Base-by-base conservation (phyloP, 2,888 invertebrate species). In the Heliconius aoede region DNA sequence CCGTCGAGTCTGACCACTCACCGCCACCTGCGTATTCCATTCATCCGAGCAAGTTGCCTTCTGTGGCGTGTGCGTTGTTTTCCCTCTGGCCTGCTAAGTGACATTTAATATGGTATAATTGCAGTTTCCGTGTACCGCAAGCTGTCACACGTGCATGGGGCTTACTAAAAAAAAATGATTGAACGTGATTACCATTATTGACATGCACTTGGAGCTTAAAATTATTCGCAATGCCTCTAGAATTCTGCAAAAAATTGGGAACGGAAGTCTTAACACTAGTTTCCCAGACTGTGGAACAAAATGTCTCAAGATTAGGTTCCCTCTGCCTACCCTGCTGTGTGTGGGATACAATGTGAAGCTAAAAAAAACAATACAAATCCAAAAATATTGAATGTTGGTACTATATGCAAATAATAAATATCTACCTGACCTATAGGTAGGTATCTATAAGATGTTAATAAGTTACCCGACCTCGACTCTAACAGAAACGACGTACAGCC, bases 21-120 rank as follows among this genome's bases (percentile, higher is more conserved):
- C 69, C 69, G 55, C 51, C 69, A 69, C 69, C 69, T 69, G 69
- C 69, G 69, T 69, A 69, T 89, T 86, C 83, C 85, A 88, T 87
- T 87, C 87, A 88, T 87, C 84, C 84, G 84, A 79, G 77, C 80
- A 65, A 68, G 74, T 73, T 78, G 74, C 83, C 84, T 78, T 83
- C 79, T 84, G 79, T 67, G 82, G 80, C 51, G 32, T 76, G n/a
- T 73, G 76, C 71, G 82, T 76, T 81, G 81, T 83, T 82, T 79
- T 77, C 80, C 80, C 81, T 51, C 74, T 81, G 78, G 75, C 73
- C 72, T 67, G 78, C 78, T 67, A 78, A 78, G 78, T 74, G 68
- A 72, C 76, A 68, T 81, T 80, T 73, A 80, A 79, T 80, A 82
- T 81, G 82, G 76, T 75, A 77, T 80, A 80, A 80, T 82, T 80